Percentiles rank a stretch among this genome's conserved stretches.
These are phyloP conservation scores for Trididemnum nubilum DNA, from an alignment of 23 tunicate genomes.

Conservation along the genomic window DNA sequence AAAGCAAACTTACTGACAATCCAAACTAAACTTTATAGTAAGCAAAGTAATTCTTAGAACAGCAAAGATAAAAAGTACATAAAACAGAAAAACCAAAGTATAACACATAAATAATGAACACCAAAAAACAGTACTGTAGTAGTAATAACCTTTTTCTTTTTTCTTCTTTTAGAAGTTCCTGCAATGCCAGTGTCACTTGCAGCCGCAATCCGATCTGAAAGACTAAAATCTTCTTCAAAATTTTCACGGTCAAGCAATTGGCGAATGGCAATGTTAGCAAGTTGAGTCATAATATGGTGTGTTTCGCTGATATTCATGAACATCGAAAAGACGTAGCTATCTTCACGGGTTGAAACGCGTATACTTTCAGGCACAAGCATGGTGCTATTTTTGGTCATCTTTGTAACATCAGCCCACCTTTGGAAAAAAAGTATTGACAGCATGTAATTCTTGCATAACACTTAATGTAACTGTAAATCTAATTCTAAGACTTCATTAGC, in stretches of 20 bases:
- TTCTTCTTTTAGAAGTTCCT: not conserved
- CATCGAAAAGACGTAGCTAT: conserved; percentile 80
- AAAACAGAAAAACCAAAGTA: not conserved
- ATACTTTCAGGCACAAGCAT: conserved; percentile 90
- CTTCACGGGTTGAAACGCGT: conserved; percentile 65
- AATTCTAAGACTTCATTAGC: too few relatives aligned
- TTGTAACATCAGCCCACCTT: conserved; percentile 96
- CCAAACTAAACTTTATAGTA: too few relatives aligned
- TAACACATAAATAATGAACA: not conserved
- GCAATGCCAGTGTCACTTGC: conserved; percentile 8
- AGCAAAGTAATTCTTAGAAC: too few relatives aligned
- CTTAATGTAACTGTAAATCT: too few relatives aligned
- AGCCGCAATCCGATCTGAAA: conserved; percentile 26
- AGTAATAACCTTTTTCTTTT: conserved; percentile 54
- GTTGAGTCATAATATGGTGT: conserved; percentile 83
- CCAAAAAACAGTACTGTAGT: not conserved
- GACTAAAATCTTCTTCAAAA: conserved; percentile 60
- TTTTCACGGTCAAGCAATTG: conserved; percentile 84
- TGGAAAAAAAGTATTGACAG: conserved; percentile 7
- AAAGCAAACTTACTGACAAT: too few relatives aligned
- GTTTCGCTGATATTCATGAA: conserved; percentile 86
- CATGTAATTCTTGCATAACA: not conserved
- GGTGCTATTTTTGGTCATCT: conserved; percentile 80
- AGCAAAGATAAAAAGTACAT: too few relatives aligned
- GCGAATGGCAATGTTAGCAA: conserved; percentile 95